These are phyloP conservation scores for Hydra vulgaris DNA, from an alignment of 30 jellyfish, hydroid and myxozoan genomes.

Conservation along the genomic window DNA sequence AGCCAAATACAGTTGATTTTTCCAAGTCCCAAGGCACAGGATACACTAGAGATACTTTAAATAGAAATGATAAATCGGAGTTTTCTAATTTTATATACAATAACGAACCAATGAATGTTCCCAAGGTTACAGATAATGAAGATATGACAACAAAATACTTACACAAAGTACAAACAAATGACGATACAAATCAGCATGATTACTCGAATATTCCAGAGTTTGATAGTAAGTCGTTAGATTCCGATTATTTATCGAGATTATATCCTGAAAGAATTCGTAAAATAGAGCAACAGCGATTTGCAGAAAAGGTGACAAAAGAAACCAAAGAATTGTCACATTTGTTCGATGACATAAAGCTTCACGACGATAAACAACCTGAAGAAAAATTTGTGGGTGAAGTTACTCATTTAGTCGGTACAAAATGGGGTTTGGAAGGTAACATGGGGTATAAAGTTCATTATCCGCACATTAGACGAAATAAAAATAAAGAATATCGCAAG, in stretches of 20 bases:
- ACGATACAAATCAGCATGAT: neutral
- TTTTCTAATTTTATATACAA: neutral
- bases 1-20: neutral
- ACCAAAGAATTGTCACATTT: slow-evolving; percentile 21
- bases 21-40: neutral
- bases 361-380: slow-evolving; percentile 29
- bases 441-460: slow-evolving; percentile 29
- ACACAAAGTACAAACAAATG: neutral
- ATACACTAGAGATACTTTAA: neutral
- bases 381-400: slow-evolving; percentile 27
- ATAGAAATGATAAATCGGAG: neutral
- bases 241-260: slow-evolving; percentile 7
- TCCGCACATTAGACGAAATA: slow-evolving; percentile 20
- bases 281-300: slow-evolving; percentile 20
- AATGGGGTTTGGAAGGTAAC: slow-evolving; percentile 35
- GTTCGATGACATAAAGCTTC: slow-evolving; percentile 22
- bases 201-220: neutral
- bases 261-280: slow-evolving; percentile 5
- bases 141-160: neutral
- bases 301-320: slow-evolving; percentile 21
- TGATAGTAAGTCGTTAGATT: slow-evolving; percentile 1
- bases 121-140: neutral
- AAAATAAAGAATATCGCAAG: slow-evolving; percentile 5
- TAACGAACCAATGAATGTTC: neutral
- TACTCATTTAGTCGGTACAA: slow-evolving; percentile 22